Conservation (phyloP, 2,113 vertebrate species). For the Epinephelus lanceolatus region DNA sequence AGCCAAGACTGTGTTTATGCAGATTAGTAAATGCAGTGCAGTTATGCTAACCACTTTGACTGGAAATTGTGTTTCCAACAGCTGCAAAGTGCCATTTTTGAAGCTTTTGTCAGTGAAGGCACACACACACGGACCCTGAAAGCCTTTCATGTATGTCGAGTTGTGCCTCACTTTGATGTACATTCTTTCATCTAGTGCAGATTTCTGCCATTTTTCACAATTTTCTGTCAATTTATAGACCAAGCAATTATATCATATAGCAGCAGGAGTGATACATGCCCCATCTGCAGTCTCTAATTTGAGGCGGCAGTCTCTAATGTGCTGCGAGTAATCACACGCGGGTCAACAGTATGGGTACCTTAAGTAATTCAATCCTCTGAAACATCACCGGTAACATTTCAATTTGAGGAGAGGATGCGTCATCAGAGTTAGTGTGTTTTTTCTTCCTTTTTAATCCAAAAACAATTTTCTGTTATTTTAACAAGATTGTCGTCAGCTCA, state of each 20-base stretch:
- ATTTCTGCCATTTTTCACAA: neutral
- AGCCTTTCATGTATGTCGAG: neutral
- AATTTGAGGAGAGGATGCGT: neutral
- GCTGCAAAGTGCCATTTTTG: neutral
- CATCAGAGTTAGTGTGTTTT: neutral
- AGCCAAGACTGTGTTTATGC: neutral
- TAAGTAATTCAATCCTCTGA: slow-evolving; percentile 26
- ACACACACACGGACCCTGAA: neutral
- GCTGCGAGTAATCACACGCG: neutral
- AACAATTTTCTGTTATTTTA: neutral
- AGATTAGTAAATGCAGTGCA: neutral
- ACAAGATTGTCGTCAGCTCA: neutral
- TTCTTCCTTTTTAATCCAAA: neutral
- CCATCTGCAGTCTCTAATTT: slow-evolving; percentile 6
- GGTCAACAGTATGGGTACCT: slow-evolving; percentile 2
- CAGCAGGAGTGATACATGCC: neutral
- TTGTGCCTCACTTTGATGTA: neutral
- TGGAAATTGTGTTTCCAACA: slow-evolving; percentile 3
- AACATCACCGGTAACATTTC: neutral
- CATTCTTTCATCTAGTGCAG: neutral
- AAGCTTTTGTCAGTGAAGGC: neutral
- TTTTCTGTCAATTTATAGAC: neutral
- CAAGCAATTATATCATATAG: neutral
- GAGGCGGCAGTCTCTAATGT: neutral
- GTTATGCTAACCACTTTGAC: neutral